A percentile compares a stretch with the other conserved stretches of the same genome.
Conservation (phyloP, 2,888 invertebrate species). For the Phasia obesa region DNA sequence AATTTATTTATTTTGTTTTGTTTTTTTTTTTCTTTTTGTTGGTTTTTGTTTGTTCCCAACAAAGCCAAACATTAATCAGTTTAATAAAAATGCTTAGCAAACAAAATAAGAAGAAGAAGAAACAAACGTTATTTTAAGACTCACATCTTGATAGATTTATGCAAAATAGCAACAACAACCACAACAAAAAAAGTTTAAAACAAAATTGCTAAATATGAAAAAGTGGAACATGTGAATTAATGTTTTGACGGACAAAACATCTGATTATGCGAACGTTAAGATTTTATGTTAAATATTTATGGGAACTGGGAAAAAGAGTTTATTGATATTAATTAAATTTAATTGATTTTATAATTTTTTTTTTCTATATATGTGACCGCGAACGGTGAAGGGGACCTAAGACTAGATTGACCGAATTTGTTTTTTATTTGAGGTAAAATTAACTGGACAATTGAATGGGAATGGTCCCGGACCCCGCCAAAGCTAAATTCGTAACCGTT, state of each 20-base stretch:
- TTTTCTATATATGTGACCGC: too few species aligned
- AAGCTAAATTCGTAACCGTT: too few species aligned
- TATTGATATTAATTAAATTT: constrained; percentile 2
- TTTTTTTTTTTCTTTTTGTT: background rate
- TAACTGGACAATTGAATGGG: too few species aligned
- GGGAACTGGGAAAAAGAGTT: constrained; percentile 3
- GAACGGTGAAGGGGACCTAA: too few species aligned
- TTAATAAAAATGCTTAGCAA: constrained; percentile 75
- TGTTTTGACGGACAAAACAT: constrained; percentile 8
- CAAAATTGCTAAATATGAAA: constrained; percentile 39
- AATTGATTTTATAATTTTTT: constrained; percentile 1
- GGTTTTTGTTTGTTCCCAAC: background rate
- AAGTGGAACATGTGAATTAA: constrained; percentile 69
- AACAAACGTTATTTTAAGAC: constrained; percentile 67
- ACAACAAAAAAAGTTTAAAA: constrained; percentile 1
- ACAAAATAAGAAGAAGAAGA: constrained; percentile 16
- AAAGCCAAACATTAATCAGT: constrained; percentile 69
- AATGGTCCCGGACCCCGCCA: too few species aligned
- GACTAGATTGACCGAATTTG: too few species aligned
- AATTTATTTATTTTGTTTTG: background rate
- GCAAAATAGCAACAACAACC: constrained; percentile 33
- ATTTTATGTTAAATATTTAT: constrained; percentile 5
- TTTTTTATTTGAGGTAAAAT: too few species aligned
- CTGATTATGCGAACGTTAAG: background rate
- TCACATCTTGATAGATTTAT: constrained; percentile 66